Conservation (phyloP, 2,797 vertebrate species). For the Sebastes kiyomatsui region DNA sequence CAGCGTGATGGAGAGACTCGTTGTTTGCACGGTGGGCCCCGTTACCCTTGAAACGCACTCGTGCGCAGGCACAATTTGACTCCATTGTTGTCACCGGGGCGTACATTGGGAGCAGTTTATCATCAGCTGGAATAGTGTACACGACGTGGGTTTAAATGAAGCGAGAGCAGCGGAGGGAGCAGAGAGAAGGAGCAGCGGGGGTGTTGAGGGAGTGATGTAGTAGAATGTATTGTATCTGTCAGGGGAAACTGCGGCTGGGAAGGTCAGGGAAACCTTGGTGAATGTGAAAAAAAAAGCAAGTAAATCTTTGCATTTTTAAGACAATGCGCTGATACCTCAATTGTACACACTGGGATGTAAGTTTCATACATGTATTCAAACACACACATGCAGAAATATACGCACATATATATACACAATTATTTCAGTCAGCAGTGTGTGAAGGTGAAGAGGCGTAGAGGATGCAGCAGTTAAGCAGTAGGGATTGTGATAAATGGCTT, state of each 20-base stretch:
- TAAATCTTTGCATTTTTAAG: conserved; percentile 44
- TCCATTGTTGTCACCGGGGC: conserved; percentile 1
- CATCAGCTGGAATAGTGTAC: conserved; percentile 22
- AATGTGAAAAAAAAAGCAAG: conserved; percentile 38
- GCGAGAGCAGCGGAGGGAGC: conserved; percentile 10
- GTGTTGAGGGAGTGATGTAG: conserved; percentile 16
- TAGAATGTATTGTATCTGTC: conserved; percentile 52
- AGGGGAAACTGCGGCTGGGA: conserved; percentile 33
- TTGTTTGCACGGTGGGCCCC: conserved; percentile 33
- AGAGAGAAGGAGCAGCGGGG: neutral
- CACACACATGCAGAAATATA: neutral
- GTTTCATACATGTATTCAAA: conserved; percentile 2
- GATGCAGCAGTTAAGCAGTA: conserved; percentile 62
- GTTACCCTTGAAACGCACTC: conserved; percentile 54
- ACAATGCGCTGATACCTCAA: conserved; percentile 29
- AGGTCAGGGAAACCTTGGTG: conserved; percentile 45
- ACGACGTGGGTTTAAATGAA: conserved; percentile 45
- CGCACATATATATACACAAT: neutral
- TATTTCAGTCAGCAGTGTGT: conserved; percentile 57
- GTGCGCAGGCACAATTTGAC: conserved; percentile 12
- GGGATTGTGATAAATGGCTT: conserved; percentile 77
- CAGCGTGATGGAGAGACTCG: conserved; percentile 35
- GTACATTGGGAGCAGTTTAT: conserved; percentile 36
- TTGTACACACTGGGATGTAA: neutral
- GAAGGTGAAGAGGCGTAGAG: conserved; percentile 69